Base-by-base conservation (phyloP, 2,113 vertebrate species). In the Azemiops feae region DNA sequence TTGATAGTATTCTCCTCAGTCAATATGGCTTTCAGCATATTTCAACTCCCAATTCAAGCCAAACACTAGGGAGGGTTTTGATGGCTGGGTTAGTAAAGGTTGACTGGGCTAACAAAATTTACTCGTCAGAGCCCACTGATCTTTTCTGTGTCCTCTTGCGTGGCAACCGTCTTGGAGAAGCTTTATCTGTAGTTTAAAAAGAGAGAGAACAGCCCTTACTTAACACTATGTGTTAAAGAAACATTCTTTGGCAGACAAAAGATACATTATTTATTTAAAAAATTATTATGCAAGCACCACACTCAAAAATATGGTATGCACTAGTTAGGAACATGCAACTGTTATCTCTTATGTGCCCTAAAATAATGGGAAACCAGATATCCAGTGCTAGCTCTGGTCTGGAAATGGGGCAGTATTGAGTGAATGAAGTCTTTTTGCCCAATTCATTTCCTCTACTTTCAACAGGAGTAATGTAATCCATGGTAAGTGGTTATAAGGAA, bases 121-220 rank as follows among this genome's bases (percentile, higher is more conserved):
- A 99, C 98, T 99, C 99, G 97, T 99, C 99, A n/a, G 99, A 99
- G 96, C 99, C 99, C 90, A 97, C 99, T 3, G 99, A 98, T 97
- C 99, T 98, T 95, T 99, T 99, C 98, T 99, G 99, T 91, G 97
- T 98, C 97, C 99, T 98, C 96, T 99, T 99, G 96, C 98, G 98
- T 90, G 99, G 99, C 96, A 99, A 98, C 96, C 98, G 97, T 96
- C 98, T 98, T 0, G 99, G 99, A 88, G 99, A 99, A n/a, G 99
- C 98, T 98, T 99, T 99, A 97, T 99, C 99, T 99, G 94, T 12
- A 96, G 91, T 50, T 90, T 34, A 1, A 20, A 93, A 95, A 22
- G 94, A 11, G 8, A 16, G 90, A 10, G 88, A n/a, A 54, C 53
- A 93, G 30, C 4, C 34, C 5, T 94, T 92, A 9, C 6, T 93